These are phyloP conservation scores for Sarcophaga bullata DNA, from an alignment of 1,140 invertebrate genomes.

Conservation along the genomic window DNA sequence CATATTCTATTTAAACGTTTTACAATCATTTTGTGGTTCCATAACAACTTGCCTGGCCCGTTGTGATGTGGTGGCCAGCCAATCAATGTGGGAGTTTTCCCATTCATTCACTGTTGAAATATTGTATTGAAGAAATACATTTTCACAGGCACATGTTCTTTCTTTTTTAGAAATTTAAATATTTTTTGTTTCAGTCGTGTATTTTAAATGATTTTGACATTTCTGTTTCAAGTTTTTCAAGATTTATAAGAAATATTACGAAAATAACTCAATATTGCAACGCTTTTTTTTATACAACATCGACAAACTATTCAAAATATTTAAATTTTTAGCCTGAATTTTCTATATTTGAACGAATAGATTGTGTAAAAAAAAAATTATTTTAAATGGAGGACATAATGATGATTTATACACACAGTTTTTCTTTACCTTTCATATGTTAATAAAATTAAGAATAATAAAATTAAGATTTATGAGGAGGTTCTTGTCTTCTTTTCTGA, in stretches of 20 bases:
- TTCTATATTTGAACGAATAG: background rate
- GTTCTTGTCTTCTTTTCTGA: no score
- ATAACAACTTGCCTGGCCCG: no score
- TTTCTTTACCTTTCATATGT: background rate
- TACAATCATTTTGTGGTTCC: background rate
- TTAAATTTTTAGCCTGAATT: background rate
- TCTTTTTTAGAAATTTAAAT: background rate
- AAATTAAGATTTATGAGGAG: background rate
- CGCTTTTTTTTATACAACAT: background rate
- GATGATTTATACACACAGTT: background rate
- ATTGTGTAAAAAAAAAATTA: background rate
- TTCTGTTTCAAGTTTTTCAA: no score
- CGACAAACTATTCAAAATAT: background rate
- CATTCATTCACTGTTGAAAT: background rate
- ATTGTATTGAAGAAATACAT: background rate
- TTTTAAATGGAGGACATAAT: background rate
- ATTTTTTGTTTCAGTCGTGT: background rate
- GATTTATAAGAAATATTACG: background rate
- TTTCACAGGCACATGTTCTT: background rate
- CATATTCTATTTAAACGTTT: background rate
- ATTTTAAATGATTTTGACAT: background rate
- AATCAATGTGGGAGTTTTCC: conserved; percentile 21
- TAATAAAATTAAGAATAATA: background rate
- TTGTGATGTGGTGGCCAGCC: background rate
- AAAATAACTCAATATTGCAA: background rate